Percentiles rank a stretch among this genome's conserved stretches.
phyloP scores from a whole-genome alignment of 2,797 vertebrate genomes.

The Pteronotus mesoamericanus region DNA sequence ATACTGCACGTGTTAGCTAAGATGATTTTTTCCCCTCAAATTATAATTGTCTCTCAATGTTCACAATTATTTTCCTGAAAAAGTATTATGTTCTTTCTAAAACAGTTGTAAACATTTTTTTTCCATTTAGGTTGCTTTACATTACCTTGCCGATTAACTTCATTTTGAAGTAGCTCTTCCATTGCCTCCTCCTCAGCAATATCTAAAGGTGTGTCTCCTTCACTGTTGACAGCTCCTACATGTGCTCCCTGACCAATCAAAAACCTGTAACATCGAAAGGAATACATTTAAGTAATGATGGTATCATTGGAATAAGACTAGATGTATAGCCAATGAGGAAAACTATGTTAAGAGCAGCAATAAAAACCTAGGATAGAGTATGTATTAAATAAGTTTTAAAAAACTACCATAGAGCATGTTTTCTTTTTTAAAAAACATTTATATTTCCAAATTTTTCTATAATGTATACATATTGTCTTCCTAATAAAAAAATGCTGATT shows the following conservation, averaged over 20 bases:
- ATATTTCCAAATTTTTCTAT: not conserved
- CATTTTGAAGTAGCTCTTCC: conserved; percentile 98
- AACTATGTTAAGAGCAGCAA: not conserved
- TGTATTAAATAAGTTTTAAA: not conserved
- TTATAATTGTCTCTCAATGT: not conserved
- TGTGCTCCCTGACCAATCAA: conserved; percentile 95
- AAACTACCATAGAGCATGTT: not conserved
- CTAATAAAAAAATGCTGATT: not conserved
- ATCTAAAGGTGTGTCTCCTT: conserved; percentile 98
- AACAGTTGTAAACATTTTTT: not conserved
- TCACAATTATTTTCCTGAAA: conserved; percentile 2
- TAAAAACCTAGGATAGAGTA: not conserved
- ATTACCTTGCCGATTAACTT: conserved; percentile 97
- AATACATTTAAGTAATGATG: conserved; percentile 4
- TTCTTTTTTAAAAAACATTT: not conserved
- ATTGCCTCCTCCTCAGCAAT: conserved; percentile 98
- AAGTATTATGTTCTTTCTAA: conserved; percentile 19
- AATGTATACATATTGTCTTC: not conserved
- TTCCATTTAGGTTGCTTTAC: not conserved
- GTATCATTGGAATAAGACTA: not conserved
- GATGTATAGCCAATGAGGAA: not conserved
- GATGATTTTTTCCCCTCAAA: not conserved
- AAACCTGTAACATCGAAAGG: conserved; percentile 86
- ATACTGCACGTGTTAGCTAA: not conserved
- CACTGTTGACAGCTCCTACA: conserved; percentile 98